A percentile compares a stretch with the other conserved stretches of the same genome.
phyloP scores from a whole-genome alignment of 2,797 vertebrate species.

The Pogoniulus pusillus region DNA sequence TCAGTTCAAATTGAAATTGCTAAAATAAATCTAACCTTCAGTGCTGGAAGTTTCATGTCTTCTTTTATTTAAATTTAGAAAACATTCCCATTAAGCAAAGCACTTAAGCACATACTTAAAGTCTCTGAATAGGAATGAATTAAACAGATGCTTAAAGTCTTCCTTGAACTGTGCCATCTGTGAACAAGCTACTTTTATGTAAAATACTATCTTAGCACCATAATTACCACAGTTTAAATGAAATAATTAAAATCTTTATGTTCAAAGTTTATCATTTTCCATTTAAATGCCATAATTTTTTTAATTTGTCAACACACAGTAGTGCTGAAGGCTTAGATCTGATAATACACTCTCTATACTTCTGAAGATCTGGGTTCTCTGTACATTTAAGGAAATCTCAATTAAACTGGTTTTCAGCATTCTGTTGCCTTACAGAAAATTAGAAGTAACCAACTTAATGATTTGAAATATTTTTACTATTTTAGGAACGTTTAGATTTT shows the following conservation, averaged over 20 bases:
- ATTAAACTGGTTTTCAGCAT: not conserved
- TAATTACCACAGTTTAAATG: conserved; percentile 27
- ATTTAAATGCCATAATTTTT: not conserved
- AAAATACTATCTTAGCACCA: conserved; percentile 2
- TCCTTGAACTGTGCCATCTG: conserved; percentile 29
- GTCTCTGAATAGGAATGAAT: conserved; percentile 2
- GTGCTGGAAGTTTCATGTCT: not conserved
- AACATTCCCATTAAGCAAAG: not conserved
- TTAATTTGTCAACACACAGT: not conserved
- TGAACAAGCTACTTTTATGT: conserved; percentile 8
- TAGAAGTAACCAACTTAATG: not conserved
- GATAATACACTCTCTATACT: not conserved
- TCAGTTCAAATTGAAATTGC: not conserved
- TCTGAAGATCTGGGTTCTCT: not conserved
- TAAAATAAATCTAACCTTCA: not conserved
- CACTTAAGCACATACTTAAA: not conserved
- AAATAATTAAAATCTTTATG: conserved; percentile 53
- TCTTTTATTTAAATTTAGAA: not conserved
- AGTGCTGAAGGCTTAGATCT: not conserved
- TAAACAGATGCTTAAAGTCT: conserved; percentile 39
- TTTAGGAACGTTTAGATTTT: conserved; percentile 96
- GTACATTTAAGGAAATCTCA: not conserved
- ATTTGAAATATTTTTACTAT: conserved; percentile 45
- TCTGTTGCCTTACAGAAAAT: not conserved
- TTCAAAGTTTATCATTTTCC: not conserved